Conservation (phyloP, 2,113 vertebrate species). For the Pseudorhombus dupliciocellatus region DNA sequence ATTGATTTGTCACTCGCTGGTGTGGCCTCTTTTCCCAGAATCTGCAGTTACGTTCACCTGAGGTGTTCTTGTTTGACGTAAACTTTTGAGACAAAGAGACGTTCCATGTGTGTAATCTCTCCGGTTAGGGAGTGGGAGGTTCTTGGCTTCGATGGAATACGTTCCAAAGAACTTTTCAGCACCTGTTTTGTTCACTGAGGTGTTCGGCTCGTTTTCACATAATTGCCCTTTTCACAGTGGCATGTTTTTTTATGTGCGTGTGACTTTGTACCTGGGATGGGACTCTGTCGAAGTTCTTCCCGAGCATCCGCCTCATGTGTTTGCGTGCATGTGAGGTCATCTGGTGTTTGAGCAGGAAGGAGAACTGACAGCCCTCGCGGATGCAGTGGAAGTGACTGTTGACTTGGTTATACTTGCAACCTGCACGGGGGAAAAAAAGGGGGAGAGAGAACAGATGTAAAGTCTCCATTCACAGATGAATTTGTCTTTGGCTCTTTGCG, state of each 20-base stretch:
- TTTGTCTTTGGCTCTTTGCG: constrained; percentile 36
- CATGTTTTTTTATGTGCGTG: neutral
- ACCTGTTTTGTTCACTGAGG: constrained; percentile 7
- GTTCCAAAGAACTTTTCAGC: constrained; percentile 33
- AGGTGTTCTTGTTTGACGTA: neutral
- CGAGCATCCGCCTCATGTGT: constrained; percentile 99
- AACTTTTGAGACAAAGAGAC: neutral
- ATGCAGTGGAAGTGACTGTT: constrained; percentile 99
- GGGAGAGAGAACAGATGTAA: constrained; percentile 35
- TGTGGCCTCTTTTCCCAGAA: constrained; percentile 44
- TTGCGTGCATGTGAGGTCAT: constrained; percentile 99
- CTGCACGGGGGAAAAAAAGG: constrained; percentile 67
- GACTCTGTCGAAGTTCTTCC: constrained; percentile 96
- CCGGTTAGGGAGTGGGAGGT: constrained; percentile 26
- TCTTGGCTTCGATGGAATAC: constrained; percentile 16
- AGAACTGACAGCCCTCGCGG: constrained; percentile 98
- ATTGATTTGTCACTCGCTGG: constrained; percentile 28
- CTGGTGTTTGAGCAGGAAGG: constrained; percentile 99
- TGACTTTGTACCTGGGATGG: constrained; percentile 87
- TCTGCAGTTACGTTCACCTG: constrained; percentile 1
- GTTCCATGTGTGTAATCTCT: neutral
- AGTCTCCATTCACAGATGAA: constrained; percentile 32
- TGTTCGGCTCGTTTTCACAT: constrained; percentile 23
- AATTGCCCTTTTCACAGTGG: constrained; percentile 39
- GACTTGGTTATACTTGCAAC: constrained; percentile 99